Base-by-base conservation (phyloP, 2,888 invertebrate genomes). In the Campoletis raptor region DNA sequence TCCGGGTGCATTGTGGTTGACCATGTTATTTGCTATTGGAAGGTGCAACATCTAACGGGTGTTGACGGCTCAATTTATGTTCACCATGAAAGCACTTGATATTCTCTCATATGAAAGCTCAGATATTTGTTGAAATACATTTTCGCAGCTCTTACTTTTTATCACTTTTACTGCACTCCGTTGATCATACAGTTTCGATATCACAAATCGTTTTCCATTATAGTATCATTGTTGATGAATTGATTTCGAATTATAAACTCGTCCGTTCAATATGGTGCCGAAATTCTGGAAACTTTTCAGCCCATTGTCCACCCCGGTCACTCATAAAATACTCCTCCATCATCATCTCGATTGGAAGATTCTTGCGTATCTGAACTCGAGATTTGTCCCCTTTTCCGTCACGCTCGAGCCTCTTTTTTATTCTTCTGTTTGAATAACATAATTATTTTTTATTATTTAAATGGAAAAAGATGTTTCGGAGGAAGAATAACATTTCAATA, bases 1-100 rank as follows among this genome's bases (percentile, higher is more conserved):
- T 88, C 81, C 85, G 78, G 79, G 74, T 85, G 85, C 86, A 83
- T 66, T 88, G 88, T 85, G 90, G 90, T 88, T 82, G 79, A 85
- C 88, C 87, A 82, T 83, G 87, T 86, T 88, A 88, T 88, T 87
- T 85, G 85, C 81, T 69, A 85, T 85, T 78, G 85, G 85, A 79
- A 79, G 74, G 67, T 84, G 57, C 84, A 80, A 80, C 79, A 74
- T 83, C 73, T 69, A 67, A 73, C 79, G 81, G 81, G 77, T 61
- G 78, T 72, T 78, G 83, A 85, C 74, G 78, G 81, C 80, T 85
- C 85, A 86, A 88, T 88, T 81, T 85, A 81, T 48, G 30, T 48
- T 45, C 57, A 54, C 48, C 66, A 24, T 30, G 24, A n/a, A n/a
- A 36, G 24, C 73, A 36, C 64, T 73, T 83, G 73, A 79, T 79